Evolutionary conservation across 2,113 vertebrate species (phyloP).

Genomic region (Poeciliopsis prolifica): DNA sequence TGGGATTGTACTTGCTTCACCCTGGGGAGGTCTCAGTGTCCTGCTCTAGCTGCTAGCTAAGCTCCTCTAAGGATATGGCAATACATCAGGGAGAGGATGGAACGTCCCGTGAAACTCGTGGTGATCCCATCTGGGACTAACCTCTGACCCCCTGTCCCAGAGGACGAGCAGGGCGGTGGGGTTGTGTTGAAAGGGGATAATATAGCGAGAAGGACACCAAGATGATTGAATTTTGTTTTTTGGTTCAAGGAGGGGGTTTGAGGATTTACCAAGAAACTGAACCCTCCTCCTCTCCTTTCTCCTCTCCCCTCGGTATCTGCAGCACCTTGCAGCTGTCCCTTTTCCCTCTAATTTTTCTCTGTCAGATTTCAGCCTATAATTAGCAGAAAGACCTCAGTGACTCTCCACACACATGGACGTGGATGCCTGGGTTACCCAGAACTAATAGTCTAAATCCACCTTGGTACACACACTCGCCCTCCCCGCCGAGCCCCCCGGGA

Average conservation of each 20-base stretch:
- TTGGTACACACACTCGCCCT: conserved; percentile 47
- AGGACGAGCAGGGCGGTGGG: conserved; percentile 7
- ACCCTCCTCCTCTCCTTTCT: conserved; percentile 44
- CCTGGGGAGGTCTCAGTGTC: conserved; percentile 54
- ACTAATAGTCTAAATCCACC: conserved; percentile 80
- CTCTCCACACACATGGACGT: conserved; percentile 76
- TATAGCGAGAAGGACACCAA: conserved; percentile 46
- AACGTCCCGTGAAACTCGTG: conserved; percentile 47
- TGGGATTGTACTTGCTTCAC: conserved; percentile 8
- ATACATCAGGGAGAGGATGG: conserved; percentile 60
- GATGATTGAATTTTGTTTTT: conserved; percentile 74
- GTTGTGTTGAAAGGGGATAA: conserved; percentile 40
- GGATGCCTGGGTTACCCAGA: conserved; percentile 76
- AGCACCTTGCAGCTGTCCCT: conserved; percentile 84
- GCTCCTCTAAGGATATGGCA: conserved; percentile 51
- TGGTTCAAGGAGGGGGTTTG: conserved; percentile 62
- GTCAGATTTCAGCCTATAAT: conserved; percentile 92
- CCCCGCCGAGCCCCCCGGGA: conserved; percentile 37
- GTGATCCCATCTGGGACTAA: conserved; percentile 60
- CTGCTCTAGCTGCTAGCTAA: conserved; percentile 34
- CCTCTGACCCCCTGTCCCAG: conserved; percentile 55
- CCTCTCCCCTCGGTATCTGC: conserved; percentile 47
- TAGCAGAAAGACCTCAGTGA: conserved; percentile 86
- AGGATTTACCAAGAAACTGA: conserved; percentile 83
- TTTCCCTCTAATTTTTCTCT: conserved; percentile 92